Evolutionary conservation across 1,140 invertebrate genomes (phyloP).

Genomic region (Calephelis nemesis): DNA sequence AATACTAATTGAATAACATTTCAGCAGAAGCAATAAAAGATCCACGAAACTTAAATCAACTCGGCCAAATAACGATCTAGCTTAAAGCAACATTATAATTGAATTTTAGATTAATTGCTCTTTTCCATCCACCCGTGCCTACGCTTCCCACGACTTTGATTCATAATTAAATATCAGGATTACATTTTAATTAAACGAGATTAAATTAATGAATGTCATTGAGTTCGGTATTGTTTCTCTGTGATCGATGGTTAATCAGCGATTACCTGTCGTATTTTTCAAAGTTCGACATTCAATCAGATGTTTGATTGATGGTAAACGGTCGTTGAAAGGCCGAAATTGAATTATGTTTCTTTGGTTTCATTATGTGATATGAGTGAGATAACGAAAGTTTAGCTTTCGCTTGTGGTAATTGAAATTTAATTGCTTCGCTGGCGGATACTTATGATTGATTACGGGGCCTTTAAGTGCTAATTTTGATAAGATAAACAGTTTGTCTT

Average conservation of each 20-base stretch:
- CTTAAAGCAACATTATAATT: conserved; percentile 54
- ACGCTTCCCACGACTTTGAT: conserved; percentile 44
- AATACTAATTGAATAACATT: conserved; percentile 13
- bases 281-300: conserved; percentile 51
- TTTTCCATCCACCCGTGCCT: conserved; percentile 44
- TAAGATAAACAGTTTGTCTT: conserved; percentile 25
- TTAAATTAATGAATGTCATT: conserved; percentile 63
- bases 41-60: conserved; percentile 31
- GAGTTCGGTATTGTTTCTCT: conserved; percentile 48
- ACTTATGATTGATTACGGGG: conserved; percentile 24
- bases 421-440: conserved; percentile 24
- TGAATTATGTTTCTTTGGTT: conserved; percentile 43
- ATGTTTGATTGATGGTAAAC: conserved; percentile 50
- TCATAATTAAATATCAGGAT: conserved; percentile 69
- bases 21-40: conserved; percentile 19
- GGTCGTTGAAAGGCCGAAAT: conserved; percentile 59
- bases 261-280: conserved; percentile 54
- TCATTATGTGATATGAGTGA: conserved; percentile 14
- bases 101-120: conserved; percentile 73
- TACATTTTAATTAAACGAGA: conserved; percentile 72
- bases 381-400: conserved; percentile 15
- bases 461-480: conserved; percentile 28
- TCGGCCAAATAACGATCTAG: conserved; percentile 33
- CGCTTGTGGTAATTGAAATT: conserved; percentile 26
- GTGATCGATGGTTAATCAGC: conserved; percentile 44